A percentile compares a stretch with the other conserved stretches of the same genome.
Conservation (phyloP, 2,888 invertebrate genomes). For the Athalia rosae region DNA sequence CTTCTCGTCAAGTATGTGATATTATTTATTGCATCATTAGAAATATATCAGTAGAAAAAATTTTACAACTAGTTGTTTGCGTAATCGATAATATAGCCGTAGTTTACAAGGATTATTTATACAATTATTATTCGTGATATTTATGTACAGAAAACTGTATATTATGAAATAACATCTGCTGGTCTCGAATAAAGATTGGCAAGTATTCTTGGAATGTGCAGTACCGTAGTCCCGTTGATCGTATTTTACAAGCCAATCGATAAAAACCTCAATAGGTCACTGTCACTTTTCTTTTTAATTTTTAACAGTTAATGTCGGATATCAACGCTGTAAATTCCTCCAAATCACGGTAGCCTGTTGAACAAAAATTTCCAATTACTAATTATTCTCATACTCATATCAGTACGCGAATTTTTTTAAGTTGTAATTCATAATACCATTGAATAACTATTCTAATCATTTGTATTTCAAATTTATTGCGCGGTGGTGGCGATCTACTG, state of each 20-base stretch:
- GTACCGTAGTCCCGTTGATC: conserved; percentile 27
- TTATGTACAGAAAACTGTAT: conserved; percentile 5
- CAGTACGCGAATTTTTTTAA: too few species aligned
- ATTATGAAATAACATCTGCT: conserved; percentile 11
- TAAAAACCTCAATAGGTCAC: conserved; percentile 42
- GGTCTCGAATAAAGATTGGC: not conserved
- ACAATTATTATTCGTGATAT: not conserved
- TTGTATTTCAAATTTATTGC: too few species aligned
- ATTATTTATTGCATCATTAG: conserved; percentile 24
- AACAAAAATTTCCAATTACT: not conserved
- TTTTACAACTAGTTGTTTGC: not conserved
- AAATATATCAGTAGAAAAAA: not conserved
- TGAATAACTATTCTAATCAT: too few species aligned
- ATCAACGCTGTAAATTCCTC: not conserved
- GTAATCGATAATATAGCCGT: not conserved
- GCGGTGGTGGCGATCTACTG: too few species aligned
- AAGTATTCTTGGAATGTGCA: conserved; percentile 19
- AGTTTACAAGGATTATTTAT: conserved; percentile 1
- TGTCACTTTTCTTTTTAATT: conserved; percentile 40
- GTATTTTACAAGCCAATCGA: conserved; percentile 17
- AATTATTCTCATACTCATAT: not conserved
- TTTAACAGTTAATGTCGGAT: conserved; percentile 26
- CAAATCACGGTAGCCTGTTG: conserved; percentile 27
- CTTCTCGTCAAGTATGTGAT: too few species aligned
- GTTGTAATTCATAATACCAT: too few species aligned